A percentile compares a stretch with the other conserved stretches of the same genome.
phyloP scores from a whole-genome alignment of 2,888 invertebrate species.

The Euphydryas editha region DNA sequence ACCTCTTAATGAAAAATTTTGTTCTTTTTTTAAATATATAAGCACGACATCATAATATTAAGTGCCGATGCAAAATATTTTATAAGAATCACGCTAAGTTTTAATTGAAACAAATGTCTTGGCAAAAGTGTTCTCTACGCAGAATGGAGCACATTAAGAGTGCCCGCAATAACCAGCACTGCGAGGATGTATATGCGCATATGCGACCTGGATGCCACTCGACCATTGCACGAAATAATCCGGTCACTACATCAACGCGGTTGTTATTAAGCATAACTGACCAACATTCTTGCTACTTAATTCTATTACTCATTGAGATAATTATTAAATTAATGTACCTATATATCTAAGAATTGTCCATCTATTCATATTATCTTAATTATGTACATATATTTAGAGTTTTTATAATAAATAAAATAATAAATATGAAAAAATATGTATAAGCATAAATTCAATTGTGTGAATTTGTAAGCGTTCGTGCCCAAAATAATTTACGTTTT shows the following conservation, averaged over 20 bases:
- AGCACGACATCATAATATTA: neutral
- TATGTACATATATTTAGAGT: neutral
- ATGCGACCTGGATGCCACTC: slow-evolving; percentile 75
- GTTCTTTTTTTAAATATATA: neutral
- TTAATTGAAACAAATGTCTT: slow-evolving; percentile 6
- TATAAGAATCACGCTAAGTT: neutral
- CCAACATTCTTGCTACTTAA: slow-evolving; percentile 40
- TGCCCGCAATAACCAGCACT: slow-evolving; percentile 57
- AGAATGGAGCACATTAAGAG: slow-evolving; percentile 62
- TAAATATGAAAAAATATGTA: neutral
- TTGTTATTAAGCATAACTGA: slow-evolving; percentile 57
- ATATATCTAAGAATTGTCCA: neutral
- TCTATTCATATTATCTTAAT: neutral
- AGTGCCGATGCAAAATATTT: neutral
- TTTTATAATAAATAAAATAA: neutral
- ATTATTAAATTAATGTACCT: slow-evolving; percentile 3
- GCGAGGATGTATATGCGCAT: slow-evolving; percentile 55
- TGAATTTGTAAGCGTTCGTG: neutral
- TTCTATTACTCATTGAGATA: slow-evolving; percentile 19
- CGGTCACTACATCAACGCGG: slow-evolving; percentile 72
- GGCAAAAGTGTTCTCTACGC: slow-evolving; percentile 21
- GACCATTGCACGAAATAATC: slow-evolving; percentile 71
- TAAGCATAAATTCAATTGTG: neutral
- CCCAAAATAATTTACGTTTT: slow-evolving; percentile 13
- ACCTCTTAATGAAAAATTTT: neutral